Percentiles rank a stretch among this genome's conserved stretches.
These are phyloP conservation scores for Terebella lapidaria DNA, from an alignment of 2,888 invertebrate genomes.

Conservation along the genomic window DNA sequence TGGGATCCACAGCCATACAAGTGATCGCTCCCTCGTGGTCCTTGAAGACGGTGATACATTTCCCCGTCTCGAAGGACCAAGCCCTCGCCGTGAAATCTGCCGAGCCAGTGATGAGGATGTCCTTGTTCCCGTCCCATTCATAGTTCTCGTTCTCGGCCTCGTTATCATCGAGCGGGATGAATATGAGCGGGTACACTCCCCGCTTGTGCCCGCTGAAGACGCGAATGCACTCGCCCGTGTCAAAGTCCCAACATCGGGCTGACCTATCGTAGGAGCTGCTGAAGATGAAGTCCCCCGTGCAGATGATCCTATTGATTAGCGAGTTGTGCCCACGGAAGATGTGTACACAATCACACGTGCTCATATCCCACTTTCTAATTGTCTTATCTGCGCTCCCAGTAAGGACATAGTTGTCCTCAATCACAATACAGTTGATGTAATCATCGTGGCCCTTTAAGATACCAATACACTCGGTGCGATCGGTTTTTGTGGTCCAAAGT, in stretches of 20 bases:
- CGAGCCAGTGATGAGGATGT: constrained; percentile 51
- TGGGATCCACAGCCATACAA: constrained; percentile 54
- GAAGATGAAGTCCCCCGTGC: constrained; percentile 54
- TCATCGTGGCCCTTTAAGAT: constrained; percentile 54
- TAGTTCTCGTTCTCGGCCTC: constrained; percentile 28
- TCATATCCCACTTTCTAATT: constrained; percentile 57
- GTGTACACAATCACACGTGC: constrained; percentile 54
- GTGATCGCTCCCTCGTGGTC: constrained; percentile 56
- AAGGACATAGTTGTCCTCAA: constrained; percentile 55
- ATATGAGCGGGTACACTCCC: constrained; percentile 56
- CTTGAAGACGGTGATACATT: constrained; percentile 46
- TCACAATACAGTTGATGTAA: constrained; percentile 55
- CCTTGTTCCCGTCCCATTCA: constrained; percentile 41
- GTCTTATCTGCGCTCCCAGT: constrained; percentile 57
- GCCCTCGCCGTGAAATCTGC: constrained; percentile 51
- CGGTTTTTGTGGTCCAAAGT: constrained; percentile 56
- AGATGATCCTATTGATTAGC: constrained; percentile 54
- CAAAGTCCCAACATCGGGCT: constrained; percentile 55
- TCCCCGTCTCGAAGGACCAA: constrained; percentile 53
- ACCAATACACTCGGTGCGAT: constrained; percentile 55
- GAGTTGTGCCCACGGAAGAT: constrained; percentile 54
- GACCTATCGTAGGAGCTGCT: constrained; percentile 51
- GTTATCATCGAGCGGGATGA: constrained; percentile 53
- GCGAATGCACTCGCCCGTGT: constrained; percentile 51
- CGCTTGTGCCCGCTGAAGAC: constrained; percentile 55